Evolutionary conservation across 1,140 invertebrate genomes (phyloP).

Genomic region (Drosophila fuyamai): DNA sequence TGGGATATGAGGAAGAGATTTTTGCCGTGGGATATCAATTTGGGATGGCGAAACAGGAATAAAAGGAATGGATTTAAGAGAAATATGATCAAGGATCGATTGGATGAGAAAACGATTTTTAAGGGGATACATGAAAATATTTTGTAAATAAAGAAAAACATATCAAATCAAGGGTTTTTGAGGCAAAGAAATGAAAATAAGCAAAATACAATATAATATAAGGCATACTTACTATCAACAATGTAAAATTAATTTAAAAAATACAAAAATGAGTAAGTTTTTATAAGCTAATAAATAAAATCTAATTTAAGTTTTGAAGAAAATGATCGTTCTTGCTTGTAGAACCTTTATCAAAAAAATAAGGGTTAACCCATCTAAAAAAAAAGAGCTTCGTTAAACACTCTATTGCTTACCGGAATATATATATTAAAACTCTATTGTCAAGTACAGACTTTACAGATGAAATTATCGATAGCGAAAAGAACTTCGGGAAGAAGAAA

Average conservation of each 20-base stretch:
- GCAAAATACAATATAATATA: background rate
- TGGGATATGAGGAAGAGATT: constrained; percentile 6
- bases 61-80: background rate
- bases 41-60: background rate
- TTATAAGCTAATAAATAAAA: no score
- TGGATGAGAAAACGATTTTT: background rate
- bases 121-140: background rate
- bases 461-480: background rate
- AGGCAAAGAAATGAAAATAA: background rate
- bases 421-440: background rate
- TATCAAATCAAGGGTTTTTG: background rate
- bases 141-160: background rate
- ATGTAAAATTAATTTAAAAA: no score
- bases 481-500: constrained; percentile 22
- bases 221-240: no score
- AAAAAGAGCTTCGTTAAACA: no score
- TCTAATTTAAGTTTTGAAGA: no score
- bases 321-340: no score
- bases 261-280: background rate
- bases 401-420: background rate
- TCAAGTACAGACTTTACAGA: background rate
- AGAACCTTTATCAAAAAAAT: no score
- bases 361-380: no score
- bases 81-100: background rate
- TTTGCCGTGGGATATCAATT: background rate